Evolutionary conservation across 2,888 invertebrate genomes (phyloP), one percentile per base, ranked within the genome.

Genomic region (Neoaliturus tenellus): DNA sequence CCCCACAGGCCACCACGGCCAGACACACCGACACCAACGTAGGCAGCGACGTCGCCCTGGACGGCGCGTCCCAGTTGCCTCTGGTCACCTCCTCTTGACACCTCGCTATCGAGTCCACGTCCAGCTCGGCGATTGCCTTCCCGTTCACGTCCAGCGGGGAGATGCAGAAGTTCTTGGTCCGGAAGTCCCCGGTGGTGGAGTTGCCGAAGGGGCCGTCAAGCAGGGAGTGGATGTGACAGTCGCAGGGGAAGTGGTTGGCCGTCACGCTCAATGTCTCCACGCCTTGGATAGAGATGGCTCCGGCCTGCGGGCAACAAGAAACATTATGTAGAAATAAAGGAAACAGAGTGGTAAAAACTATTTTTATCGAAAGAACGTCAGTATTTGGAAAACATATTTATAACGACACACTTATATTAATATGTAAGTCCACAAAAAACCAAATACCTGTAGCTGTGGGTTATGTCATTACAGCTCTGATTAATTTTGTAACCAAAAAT

Each of bases 191-290:
- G 0, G 86, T 80, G 8, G 88, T 87, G 84, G 91, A 90, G 85
- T 94, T 93, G 28, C 95, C 95, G 86, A 97, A 91, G 48, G 96
- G 95, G 85, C 96, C 95, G 83, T 94, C 94, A 81, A 96, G 91
- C 41, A 97, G 93, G 83, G 95, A 94, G 88, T 95, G 95, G 75
- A 95, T 93, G 87, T 96, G 96, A 89, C 97, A 97, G 90, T 97
- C 96, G 90, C 97, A 97, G 1, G 97, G 97, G 89, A 97, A 95
- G 89, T 96, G 96, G 90, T 97, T 97, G 75, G 94, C 94, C 83
- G 94, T 92, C 88, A 96, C 94, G 88, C 94, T 93, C 85, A 97
- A 91, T 87, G 93, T 93, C 85, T 94, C 94, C 80, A 96, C 95
- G n/a, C 93, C 93, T 86, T 95, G 93, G 71, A 95, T 91, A n/a